Percentiles rank a stretch among this genome's conserved stretches.
Evolutionary conservation across 2,888 invertebrate genomes (phyloP).

Genomic region (Sycophila texana): DNA sequence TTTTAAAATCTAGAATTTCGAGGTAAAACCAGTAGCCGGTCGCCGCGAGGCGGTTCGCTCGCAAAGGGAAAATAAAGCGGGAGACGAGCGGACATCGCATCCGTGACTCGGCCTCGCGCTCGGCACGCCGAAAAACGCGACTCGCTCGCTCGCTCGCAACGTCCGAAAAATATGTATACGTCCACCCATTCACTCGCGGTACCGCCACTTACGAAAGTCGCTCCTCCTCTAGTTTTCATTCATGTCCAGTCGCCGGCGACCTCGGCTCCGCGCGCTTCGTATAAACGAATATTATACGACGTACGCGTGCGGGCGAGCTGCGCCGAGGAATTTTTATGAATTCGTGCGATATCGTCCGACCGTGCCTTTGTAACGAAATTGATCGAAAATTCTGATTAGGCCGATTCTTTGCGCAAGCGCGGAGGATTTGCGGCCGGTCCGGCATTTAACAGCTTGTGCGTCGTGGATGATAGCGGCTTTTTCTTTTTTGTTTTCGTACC

Average conservation of each 20-base stretch:
- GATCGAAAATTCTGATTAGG: slow-evolving; percentile 12
- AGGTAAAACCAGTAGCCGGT: background rate
- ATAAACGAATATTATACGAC: slow-evolving; percentile 40
- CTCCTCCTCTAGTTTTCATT: slow-evolving; percentile 69
- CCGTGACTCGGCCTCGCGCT: background rate
- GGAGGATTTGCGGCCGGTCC: no score
- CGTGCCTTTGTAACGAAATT: background rate
- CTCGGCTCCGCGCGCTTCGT: slow-evolving; percentile 58
- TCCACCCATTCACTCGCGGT: background rate
- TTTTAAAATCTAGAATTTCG: no score
- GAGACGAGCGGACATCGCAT: background rate
- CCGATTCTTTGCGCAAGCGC: background rate
- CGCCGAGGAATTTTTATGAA: slow-evolving; percentile 21
- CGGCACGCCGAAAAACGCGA: slow-evolving; percentile 10
- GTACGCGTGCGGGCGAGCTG: background rate
- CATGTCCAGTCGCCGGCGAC: slow-evolving; percentile 69
- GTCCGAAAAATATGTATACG: no score
- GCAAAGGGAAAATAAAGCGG: background rate
- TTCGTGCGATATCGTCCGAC: background rate
- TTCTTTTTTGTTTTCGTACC: no score
- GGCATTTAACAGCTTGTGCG: no score
- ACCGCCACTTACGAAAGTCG: slow-evolving; percentile 27
- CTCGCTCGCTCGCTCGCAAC: slow-evolving; percentile 1
- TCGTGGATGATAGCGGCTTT: no score
- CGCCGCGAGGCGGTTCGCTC: no score